Evolutionary conservation across 2,113 vertebrate species (phyloP), one percentile per base, ranked within the genome.

Genomic region (Crotalus tigris): DNA sequence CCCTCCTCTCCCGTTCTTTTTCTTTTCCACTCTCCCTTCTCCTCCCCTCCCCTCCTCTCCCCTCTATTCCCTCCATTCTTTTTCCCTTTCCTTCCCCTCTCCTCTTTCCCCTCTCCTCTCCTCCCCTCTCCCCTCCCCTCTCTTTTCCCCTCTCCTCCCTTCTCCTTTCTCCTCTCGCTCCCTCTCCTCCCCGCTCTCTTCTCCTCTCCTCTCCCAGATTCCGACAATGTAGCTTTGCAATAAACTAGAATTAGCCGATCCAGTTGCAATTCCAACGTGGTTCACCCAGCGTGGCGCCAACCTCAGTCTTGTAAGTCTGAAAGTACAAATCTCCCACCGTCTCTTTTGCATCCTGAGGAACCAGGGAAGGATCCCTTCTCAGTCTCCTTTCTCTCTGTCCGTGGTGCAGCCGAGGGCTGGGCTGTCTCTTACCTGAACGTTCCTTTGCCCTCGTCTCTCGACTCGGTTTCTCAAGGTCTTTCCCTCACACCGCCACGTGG

Each of bases 1-100:
- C 6, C 24, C 1, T 5, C 7, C 5, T 55, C 15, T 17, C 21
- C 23, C 8, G 21, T 23, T 2, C 21, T 21, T 23, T 23, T 7
- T 3, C 19, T 8, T 23, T 59, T 23, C 57, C 23, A 49, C 49
- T 58, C 57, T 15, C 13, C 8, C 13, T 13, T 5, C 19, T 5
- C 4, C 5, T 21, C 21, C 6, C 57, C 57, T 8, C 23, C 6
- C 2, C 21, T 3, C 3, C 1, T 39, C 39, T 39, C 39, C 39
- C 2, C 39, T 39, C 39, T 2, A 2, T 2, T 39, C 39, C 2
- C 2, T 39, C 2, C 39, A 2, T 2, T 39, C 39, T 2, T 2
- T 39, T 39, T 2, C 2, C 0, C 2, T 39, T 2, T 2, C 39
- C 39, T 39, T 39, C 2, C 39, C 39, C 2, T 39, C 39, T 2